A percentile compares a stretch with the other conserved stretches of the same genome.
Conservation (phyloP, 1,140 invertebrate species). For the Drosophila kepulauana region DNA sequence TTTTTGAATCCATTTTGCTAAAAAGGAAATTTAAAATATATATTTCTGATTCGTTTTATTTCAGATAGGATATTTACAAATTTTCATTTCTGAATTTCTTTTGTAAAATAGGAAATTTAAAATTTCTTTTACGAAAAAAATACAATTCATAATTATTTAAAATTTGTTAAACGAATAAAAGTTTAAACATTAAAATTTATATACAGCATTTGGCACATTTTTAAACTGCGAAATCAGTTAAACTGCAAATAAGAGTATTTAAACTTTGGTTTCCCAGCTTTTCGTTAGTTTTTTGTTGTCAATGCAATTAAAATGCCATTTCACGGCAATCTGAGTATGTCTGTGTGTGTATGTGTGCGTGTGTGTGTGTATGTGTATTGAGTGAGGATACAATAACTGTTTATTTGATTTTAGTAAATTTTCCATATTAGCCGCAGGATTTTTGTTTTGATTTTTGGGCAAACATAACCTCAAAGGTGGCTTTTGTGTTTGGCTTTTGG, state of each 20-base stretch:
- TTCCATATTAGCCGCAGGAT: constrained; percentile 60
- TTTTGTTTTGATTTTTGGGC: constrained; percentile 49
- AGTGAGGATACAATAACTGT: constrained; percentile 45
- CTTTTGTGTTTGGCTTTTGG: constrained; percentile 78
- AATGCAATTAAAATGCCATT: constrained; percentile 76
- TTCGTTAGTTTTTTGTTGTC: constrained; percentile 27
- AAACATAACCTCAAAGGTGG: constrained; percentile 77
- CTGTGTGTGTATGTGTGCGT: constrained; percentile 11
- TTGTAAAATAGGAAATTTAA: too few species aligned
- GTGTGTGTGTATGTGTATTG: constrained; percentile 4
- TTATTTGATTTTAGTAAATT: constrained; percentile 73
- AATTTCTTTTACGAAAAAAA: too few species aligned
- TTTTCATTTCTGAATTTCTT: too few species aligned
- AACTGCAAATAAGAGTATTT: constrained; percentile 23
- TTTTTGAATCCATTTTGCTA: too few species aligned
- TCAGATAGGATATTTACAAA: too few species aligned
- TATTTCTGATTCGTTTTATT: too few species aligned
- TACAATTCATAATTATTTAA: too few species aligned
- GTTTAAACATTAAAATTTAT: too few species aligned
- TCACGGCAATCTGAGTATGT: constrained; percentile 30
- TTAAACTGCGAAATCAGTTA: background rate
- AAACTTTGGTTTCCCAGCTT: background rate
- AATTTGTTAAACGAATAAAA: too few species aligned
- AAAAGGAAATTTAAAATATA: too few species aligned
- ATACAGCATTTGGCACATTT: constrained; percentile 1